Evolutionary conservation across 2,888 invertebrate species (phyloP).

Genomic region (Iselma pallidipennis): DNA sequence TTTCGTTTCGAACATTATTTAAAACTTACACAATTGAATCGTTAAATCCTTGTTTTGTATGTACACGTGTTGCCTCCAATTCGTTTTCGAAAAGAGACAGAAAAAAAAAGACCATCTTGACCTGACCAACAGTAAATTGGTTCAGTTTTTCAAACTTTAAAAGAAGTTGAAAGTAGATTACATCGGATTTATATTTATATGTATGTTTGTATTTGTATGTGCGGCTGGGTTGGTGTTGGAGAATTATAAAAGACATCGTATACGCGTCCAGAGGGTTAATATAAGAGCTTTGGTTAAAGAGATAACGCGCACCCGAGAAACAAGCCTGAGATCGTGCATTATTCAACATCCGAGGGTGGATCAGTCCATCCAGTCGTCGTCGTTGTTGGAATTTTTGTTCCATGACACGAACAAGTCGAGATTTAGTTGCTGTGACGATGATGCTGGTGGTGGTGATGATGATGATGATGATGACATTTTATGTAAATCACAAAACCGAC

Average conservation of each 20-base stretch:
- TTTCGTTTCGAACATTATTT: not conserved
- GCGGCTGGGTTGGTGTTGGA: conserved; percentile 10
- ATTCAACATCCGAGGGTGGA: conserved; percentile 31
- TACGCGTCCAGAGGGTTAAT: conserved; percentile 24
- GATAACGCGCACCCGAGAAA: conserved; percentile 33
- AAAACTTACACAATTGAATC: not conserved
- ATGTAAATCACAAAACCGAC: conserved; percentile 38
- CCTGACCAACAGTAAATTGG: no score
- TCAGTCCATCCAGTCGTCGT: conserved; percentile 23
- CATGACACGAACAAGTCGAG: conserved; percentile 27
- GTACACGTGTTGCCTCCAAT: not conserved
- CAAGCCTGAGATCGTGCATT: conserved; percentile 35
- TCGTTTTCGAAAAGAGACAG: no score
- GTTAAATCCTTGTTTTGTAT: not conserved
- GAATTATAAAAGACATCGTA: conserved; percentile 28
- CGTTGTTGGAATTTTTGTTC: conserved; percentile 23
- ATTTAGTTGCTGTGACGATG: not conserved
- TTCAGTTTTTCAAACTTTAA: no score
- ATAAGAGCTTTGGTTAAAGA: conserved; percentile 34
- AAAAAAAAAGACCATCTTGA: no score
- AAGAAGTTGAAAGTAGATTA: no score
- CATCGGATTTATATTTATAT: no score
- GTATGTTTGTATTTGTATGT: not conserved
- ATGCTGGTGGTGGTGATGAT: conserved; percentile 5
- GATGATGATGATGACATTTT: conserved; percentile 35